phyloP scores from a whole-genome alignment of 2,113 vertebrate genomes.

The Passer domesticus region DNA sequence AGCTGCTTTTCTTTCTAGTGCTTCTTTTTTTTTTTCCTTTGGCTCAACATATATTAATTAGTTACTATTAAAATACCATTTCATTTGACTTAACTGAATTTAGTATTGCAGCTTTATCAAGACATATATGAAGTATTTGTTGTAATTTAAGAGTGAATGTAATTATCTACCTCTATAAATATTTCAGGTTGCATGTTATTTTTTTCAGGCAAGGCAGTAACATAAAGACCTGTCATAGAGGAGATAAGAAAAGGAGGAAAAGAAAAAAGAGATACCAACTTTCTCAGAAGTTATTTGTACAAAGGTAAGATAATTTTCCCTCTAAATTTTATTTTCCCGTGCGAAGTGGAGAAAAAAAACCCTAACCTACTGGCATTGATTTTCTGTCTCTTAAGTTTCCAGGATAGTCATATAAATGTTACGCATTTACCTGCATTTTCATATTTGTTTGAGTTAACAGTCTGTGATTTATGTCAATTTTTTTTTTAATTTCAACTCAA shows the following conservation, averaged over 20 bases:
- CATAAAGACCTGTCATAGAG: slow-evolving; percentile 18
- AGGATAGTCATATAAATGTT: background rate
- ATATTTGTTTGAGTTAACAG: slow-evolving; percentile 6
- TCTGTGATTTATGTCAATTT: background rate
- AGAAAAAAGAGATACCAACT: background rate
- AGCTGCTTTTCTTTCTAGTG: background rate
- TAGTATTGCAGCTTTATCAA: background rate
- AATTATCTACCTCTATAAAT: slow-evolving; percentile 12
- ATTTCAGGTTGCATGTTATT: background rate
- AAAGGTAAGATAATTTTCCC: slow-evolving; percentile 25
- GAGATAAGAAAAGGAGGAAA: slow-evolving; percentile 41
- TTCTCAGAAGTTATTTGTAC: slow-evolving; percentile 19
- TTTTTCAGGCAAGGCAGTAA: slow-evolving; percentile 52
- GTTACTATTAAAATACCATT: background rate
- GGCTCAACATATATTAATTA: background rate
- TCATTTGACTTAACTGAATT: background rate
- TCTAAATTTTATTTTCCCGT: background rate
- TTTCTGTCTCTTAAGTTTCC: background rate
- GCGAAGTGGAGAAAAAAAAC: accelerated
- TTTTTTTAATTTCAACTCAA: background rate
- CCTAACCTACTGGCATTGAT: background rate
- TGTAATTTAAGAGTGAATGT: background rate
- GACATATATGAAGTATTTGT: background rate
- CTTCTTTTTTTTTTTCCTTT: background rate
- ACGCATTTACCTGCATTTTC: slow-evolving; percentile 9